These are phyloP conservation scores for Nasonovia ribisnigri DNA, from an alignment of 2,888 invertebrate species.

Conservation along the genomic window DNA sequence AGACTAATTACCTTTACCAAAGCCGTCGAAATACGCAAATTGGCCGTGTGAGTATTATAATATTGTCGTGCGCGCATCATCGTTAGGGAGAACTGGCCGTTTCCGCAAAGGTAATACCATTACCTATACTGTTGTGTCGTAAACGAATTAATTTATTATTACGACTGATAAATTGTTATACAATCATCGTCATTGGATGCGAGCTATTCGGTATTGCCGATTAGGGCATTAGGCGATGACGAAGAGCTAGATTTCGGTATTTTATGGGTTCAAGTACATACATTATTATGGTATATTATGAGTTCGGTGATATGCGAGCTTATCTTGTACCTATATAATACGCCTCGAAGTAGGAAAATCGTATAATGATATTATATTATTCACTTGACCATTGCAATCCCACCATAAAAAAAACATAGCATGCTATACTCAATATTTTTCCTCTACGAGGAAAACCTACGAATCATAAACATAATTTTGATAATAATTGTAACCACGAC, in stretches of 20 bases:
- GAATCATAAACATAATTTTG: no score
- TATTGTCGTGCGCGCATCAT: not conserved
- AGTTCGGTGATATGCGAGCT: not conserved
- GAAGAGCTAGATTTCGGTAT: not conserved
- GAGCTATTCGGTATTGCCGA: not conserved
- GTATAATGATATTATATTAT: not conserved
- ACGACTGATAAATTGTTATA: not conserved
- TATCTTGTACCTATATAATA: not conserved
- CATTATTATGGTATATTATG: no score
- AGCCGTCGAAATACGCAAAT: not conserved
- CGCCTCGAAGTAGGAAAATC: not conserved
- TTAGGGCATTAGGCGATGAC: not conserved
- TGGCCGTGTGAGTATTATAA: not conserved
- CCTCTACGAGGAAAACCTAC: no score
- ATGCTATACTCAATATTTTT: no score
- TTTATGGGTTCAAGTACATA: no score
- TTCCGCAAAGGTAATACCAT: not conserved
- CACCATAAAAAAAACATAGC: no score
- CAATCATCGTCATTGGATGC: not conserved
- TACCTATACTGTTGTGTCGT: not conserved
- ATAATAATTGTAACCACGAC: no score
- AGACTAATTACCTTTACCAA: not conserved
- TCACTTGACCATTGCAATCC: not conserved
- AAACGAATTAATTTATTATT: not conserved
- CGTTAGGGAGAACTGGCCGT: not conserved